Percentiles rank a stretch among this genome's conserved stretches.
phyloP scores from a whole-genome alignment of 2,113 vertebrate species.

The Blennius ocellaris region DNA sequence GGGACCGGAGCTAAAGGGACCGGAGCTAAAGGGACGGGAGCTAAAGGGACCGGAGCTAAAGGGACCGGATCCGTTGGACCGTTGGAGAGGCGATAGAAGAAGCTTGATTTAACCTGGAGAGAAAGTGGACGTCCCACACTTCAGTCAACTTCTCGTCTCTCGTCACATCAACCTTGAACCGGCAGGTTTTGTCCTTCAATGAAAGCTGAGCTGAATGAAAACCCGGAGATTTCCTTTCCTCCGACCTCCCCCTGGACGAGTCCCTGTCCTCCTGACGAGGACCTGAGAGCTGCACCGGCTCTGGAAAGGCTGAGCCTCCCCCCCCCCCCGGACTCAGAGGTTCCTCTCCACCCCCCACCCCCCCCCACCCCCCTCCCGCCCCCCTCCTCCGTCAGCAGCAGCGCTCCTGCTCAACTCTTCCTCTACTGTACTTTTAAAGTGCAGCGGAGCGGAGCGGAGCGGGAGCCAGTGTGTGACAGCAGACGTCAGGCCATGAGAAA shows the following conservation, averaged over 20 bases:
- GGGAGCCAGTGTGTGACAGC: constrained; percentile 49
- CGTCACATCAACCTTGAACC: too few species aligned
- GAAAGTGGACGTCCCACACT: too few species aligned
- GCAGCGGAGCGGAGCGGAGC: constrained; percentile 57
- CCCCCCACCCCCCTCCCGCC: constrained; percentile 52
- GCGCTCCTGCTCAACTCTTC: constrained; percentile 42
- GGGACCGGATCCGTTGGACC: too few species aligned
- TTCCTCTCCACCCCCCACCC: constrained; percentile 55
- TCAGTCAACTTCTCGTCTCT: too few species aligned
- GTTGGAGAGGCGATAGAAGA: too few species aligned
- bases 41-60: too few species aligned
- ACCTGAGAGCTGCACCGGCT: constrained; percentile 45
- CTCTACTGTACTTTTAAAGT: constrained; percentile 68
- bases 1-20: too few species aligned
- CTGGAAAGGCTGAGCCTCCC: constrained; percentile 61
- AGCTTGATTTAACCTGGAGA: too few species aligned
- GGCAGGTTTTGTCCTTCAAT: too few species aligned
- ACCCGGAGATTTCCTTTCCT: too few species aligned
- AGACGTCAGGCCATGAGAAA: constrained; percentile 78
- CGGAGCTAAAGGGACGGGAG: too few species aligned
- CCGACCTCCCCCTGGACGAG: constrained; percentile 39
- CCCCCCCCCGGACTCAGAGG: constrained; percentile 50
- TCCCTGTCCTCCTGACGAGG: constrained; percentile 62
- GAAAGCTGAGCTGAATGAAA: too few species aligned
- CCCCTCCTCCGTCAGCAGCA: constrained; percentile 46